A percentile compares a stretch with the other conserved stretches of the same genome.
Conservation (phyloP, 2,888 invertebrate genomes). For the Dicranocentrus wangi region DNA sequence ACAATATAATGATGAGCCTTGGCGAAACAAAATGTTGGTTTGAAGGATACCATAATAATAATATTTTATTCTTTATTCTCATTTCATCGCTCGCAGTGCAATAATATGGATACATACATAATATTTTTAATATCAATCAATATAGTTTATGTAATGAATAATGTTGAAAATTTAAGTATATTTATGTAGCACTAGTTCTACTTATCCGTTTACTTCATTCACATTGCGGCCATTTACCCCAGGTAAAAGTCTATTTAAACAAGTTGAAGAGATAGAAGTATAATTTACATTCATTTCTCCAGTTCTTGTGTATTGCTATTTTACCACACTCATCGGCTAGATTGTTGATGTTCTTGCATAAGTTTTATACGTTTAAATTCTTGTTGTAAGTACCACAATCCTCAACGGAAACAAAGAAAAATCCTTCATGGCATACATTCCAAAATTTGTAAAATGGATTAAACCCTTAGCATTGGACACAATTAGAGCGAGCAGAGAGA, state of each 20-base stretch:
- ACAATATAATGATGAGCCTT: too few species aligned
- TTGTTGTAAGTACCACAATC: too few species aligned
- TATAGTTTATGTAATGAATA: neutral
- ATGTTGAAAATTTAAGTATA: neutral
- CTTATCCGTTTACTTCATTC: neutral
- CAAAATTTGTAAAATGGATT: too few species aligned
- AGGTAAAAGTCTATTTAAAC: neutral
- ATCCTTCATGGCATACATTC: too few species aligned
- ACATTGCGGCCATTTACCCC: conserved; percentile 1
- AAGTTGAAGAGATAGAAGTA: neutral
- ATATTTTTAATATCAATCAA: neutral
- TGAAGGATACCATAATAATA: neutral
- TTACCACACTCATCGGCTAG: neutral
- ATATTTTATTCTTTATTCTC: neutral
- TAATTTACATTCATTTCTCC: too few species aligned
- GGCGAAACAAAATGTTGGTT: neutral
- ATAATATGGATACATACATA: neutral
- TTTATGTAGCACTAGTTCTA: neutral
- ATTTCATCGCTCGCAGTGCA: conserved; percentile 12
- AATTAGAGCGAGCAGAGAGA: too few species aligned
- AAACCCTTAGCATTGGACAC: too few species aligned
- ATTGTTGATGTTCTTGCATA: too few species aligned
- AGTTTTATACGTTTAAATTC: too few species aligned
- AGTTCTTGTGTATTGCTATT: neutral
- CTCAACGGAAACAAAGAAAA: too few species aligned